These are phyloP conservation scores for Cheilosia urbana DNA, from an alignment of 2,888 invertebrate genomes.

Conservation along the genomic window DNA sequence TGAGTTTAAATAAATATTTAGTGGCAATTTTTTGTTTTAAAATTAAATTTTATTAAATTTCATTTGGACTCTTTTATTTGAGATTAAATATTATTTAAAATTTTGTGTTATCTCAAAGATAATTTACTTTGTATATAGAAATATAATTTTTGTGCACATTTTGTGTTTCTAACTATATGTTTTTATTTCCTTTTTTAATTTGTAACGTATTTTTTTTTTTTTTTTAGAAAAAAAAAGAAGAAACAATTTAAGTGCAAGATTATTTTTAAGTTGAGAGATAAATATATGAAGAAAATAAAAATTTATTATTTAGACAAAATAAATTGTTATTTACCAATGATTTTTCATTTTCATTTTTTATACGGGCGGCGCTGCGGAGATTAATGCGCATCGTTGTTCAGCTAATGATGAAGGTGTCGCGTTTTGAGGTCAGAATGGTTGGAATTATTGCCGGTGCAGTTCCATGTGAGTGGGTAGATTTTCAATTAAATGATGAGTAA, in stretches of 20 bases:
- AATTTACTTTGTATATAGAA: constrained; percentile 57
- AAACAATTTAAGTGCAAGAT: constrained; percentile 75
- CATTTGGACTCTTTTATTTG: constrained; percentile 23
- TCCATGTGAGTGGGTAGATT: constrained; percentile 1
- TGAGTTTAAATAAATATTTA: constrained; percentile 66
- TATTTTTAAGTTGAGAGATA: constrained; percentile 73
- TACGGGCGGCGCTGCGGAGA: constrained; percentile 6
- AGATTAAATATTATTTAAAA: constrained; percentile 50
- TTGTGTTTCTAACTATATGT: constrained; percentile 48
- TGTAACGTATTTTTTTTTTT: constrained; percentile 77
- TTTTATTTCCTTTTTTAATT: constrained; percentile 71
- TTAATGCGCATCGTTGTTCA: constrained; percentile 22
- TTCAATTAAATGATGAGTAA: constrained; percentile 54
- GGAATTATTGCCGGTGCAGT: constrained; percentile 20
- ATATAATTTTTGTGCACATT: constrained; percentile 69
- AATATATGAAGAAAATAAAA: constrained; percentile 75
- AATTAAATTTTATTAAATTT: constrained; percentile 60
- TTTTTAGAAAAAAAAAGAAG: constrained; percentile 49
- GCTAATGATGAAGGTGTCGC: constrained; percentile 3
- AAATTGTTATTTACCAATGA: constrained; percentile 74
- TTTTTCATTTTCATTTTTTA: constrained; percentile 27
- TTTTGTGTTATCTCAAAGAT: constrained; percentile 66
- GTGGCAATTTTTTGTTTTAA: constrained; percentile 81
- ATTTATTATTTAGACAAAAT: constrained; percentile 77
- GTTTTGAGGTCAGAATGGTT: constrained; percentile 30